phyloP scores from a whole-genome alignment of 1,140 invertebrate genomes.

The Globodera ellingtonae region DNA sequence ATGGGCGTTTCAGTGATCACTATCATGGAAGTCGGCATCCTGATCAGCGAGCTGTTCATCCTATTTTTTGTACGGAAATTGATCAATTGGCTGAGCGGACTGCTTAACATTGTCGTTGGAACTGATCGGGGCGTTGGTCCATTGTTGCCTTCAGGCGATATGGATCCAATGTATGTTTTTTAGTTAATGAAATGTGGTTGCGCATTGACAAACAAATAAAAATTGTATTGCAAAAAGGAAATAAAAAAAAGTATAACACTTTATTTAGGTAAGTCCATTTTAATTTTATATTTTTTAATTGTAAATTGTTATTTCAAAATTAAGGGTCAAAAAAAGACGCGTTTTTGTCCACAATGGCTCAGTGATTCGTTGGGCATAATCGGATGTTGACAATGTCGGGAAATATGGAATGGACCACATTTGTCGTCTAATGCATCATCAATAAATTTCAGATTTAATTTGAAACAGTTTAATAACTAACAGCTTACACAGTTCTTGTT shows the following conservation, averaged over 20 bases:
- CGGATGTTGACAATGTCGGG: no score
- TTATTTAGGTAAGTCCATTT: not conserved
- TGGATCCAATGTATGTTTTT: not conserved
- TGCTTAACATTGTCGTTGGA: not conserved
- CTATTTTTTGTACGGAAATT: not conserved
- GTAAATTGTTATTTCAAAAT: not conserved
- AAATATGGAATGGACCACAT: no score
- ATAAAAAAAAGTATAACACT: not conserved
- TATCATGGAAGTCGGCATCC: conserved; percentile 48
- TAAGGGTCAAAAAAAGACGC: not conserved
- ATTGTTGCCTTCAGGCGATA: not conserved
- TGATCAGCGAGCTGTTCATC: conserved; percentile 39
- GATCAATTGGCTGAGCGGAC: not conserved
- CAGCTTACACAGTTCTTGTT: no score
- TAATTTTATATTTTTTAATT: not conserved
- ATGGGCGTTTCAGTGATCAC: conserved; percentile 54
- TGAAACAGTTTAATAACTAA: no score
- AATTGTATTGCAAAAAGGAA: no score
- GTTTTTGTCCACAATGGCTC: not conserved
- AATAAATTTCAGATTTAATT: no score
- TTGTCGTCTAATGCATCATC: no score
- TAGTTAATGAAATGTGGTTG: not conserved
- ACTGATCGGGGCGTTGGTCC: not conserved
- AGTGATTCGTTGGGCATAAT: not conserved
- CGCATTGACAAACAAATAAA: no score